Evolutionary conservation across 2,888 invertebrate genomes (phyloP).

Genomic region (Tetanocera ferruginea): DNA sequence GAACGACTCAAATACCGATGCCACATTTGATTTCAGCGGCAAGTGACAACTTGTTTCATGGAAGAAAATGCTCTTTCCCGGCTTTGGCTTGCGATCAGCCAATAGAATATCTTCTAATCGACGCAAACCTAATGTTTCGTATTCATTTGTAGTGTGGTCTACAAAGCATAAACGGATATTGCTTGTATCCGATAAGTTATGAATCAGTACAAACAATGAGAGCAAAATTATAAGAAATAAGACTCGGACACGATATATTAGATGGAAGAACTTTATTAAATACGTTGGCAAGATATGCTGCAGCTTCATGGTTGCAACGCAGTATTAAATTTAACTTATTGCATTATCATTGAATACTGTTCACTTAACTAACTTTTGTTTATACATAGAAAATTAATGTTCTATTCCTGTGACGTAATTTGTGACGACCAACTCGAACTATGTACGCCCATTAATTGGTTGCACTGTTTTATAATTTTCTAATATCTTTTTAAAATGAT

Average conservation of each 20-base stretch:
- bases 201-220: constrained; percentile 48
- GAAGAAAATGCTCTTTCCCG: constrained; percentile 66
- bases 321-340: not conserved
- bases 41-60: constrained; percentile 67
- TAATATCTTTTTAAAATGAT: too few relatives aligned
- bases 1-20: constrained; percentile 23
- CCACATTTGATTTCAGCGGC: not conserved
- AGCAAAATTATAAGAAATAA: constrained; percentile 55
- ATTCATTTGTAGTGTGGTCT: constrained; percentile 42
- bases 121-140: constrained; percentile 12
- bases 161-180: constrained; percentile 60
- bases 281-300: constrained; percentile 42
- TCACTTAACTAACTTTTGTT: not conserved
- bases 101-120: constrained; percentile 60
- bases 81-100: constrained; percentile 56
- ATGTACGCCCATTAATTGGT: too few relatives aligned
- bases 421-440: not conserved
- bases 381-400: not conserved
- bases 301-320: constrained; percentile 3
- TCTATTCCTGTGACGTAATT: constrained; percentile 3
- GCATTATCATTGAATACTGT: too few relatives aligned
- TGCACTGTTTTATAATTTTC: too few relatives aligned
- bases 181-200: constrained; percentile 48
- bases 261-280: constrained; percentile 41
- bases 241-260: constrained; percentile 54